Base-by-base conservation (phyloP, 1,140 invertebrate species). In the Neuroterus valhalla region DNA sequence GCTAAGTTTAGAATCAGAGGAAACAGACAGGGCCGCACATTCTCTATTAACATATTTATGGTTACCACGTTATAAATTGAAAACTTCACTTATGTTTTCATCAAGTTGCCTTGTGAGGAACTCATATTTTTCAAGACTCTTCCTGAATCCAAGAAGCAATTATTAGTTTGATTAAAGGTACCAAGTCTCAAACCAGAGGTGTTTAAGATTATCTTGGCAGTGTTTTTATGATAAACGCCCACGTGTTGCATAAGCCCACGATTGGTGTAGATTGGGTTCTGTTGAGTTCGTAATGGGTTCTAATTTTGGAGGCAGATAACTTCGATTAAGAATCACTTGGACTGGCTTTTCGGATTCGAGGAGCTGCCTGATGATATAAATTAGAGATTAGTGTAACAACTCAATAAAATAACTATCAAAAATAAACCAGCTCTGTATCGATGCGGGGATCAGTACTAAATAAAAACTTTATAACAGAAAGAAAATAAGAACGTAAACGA, bases 21-120 rank as follows among this genome's bases (percentile, higher is more conserved):
- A 68, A n/a, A 67, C 43, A 15, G 26, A 67, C 46, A 43, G 71
- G 52, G 52, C 52, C 52, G 52, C 52, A 31, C 52, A 62, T 62
- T 62, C 52, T 62, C 31, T 12, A 55, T 55, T 55, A 55, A 55
- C 23, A 55, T 55, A 1, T 55, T 55, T 55, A 55, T 55, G 52
- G 52, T 55, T 55, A 23, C 21, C 52, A 62, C 52, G 15, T 62
- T 62, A 2, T 62, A 48, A 48, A 17, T 48, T 62, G 2, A 31
- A 62, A 62, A 62, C 3, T 55, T 23, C 11, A 62, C 23, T 62
- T 10, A 31, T 26, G 26, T 62, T 62, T 31, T 31, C 52, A 23
- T 62, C 52, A 62, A 62, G 23, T 26, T 31, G 12, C 26, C 52
- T 23, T 31, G 14, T 23, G 10, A n/a, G n/a, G 8, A n/a, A 48